Evolutionary conservation across 2,113 vertebrate species (phyloP).

Genomic region (Patagioenas fasciata): DNA sequence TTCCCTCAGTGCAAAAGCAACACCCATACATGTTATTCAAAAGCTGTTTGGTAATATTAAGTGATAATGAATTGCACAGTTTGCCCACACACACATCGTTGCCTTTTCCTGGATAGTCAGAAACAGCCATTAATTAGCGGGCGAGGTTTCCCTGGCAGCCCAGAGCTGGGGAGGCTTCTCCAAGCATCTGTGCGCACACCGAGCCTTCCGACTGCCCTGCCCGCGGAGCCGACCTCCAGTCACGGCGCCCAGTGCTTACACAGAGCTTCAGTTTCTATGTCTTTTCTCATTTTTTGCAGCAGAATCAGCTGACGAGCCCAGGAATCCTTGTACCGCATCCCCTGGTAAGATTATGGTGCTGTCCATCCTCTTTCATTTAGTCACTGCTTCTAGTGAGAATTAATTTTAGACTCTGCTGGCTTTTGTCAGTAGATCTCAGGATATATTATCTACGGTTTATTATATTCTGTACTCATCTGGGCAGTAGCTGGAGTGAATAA

Average conservation of each 20-base stretch:
- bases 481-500: constrained; percentile 29
- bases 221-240: neutral
- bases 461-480: constrained; percentile 20
- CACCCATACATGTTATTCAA: accelerated
- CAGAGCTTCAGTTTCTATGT: neutral
- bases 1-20: neutral
- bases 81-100: neutral
- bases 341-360: neutral
- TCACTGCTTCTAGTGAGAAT: neutral
- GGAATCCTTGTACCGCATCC: neutral
- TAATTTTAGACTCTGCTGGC: constrained; percentile 27
- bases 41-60: neutral
- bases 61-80: neutral
- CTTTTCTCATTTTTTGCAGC: neutral
- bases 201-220: neutral
- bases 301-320: neutral
- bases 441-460: constrained; percentile 13
- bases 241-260: neutral
- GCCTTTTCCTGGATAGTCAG: neutral
- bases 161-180: accelerated
- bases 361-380: neutral
- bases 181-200: accelerated
- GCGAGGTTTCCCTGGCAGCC: neutral
- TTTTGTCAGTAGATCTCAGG: constrained; percentile 28
- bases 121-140: neutral